These are phyloP conservation scores for Micrasema minimum DNA, from an alignment of 1,140 invertebrate genomes.

Conservation along the genomic window DNA sequence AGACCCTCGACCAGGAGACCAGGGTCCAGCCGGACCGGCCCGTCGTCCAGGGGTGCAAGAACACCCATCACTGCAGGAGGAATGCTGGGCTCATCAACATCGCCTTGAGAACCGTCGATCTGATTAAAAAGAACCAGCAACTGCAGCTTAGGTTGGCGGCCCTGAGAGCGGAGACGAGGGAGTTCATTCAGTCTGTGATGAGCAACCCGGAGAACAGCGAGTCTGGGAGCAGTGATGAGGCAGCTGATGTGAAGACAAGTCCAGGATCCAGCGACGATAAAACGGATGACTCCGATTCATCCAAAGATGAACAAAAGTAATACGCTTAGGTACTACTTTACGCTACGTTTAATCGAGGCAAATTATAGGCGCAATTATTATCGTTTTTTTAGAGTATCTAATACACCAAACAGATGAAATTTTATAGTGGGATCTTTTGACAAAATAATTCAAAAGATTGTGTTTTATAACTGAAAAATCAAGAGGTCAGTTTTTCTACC, in stretches of 20 bases:
- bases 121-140: slow-evolving; percentile 63
- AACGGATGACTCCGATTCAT: not conserved
- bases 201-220: slow-evolving; percentile 58
- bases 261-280: not conserved
- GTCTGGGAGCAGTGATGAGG: not conserved
- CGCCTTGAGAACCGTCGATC: slow-evolving; percentile 62
- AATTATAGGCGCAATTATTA: no score
- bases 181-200: slow-evolving; percentile 61
- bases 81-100: slow-evolving; percentile 61
- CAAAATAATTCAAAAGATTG: no score
- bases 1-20: not conserved
- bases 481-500: no score
- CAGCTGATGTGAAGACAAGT: not conserved
- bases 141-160: slow-evolving; percentile 62
- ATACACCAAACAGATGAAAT: no score
- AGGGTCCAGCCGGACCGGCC: not conserved
- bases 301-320: slow-evolving; percentile 1
- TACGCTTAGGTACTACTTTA: not conserved
- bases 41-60: not conserved
- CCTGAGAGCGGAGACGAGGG: slow-evolving; percentile 62
- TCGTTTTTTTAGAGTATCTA: no score
- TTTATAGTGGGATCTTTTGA: no score
- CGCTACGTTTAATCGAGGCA: no score
- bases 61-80: slow-evolving; percentile 5
- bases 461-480: no score